phyloP scores from a whole-genome alignment of 2,888 invertebrate genomes.

The Syrphus vitripennis region DNA sequence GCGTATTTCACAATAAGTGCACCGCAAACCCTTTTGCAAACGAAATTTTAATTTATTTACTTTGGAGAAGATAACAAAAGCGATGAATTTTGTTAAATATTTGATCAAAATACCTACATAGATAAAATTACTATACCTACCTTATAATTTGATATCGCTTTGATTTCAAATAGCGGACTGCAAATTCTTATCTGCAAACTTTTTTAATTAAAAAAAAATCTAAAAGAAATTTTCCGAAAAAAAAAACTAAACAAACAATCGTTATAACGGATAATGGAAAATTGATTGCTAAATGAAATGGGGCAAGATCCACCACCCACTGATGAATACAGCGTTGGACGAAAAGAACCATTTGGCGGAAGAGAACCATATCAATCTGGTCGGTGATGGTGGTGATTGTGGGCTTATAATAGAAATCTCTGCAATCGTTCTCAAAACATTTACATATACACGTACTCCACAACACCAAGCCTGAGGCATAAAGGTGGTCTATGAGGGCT shows the following conservation, averaged over 20 bases:
- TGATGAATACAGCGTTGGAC: not conserved
- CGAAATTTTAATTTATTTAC: not conserved
- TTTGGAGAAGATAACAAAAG: not conserved
- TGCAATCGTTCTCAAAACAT: constrained; percentile 36
- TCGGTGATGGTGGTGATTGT: constrained; percentile 8
- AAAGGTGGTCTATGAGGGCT: constrained; percentile 42
- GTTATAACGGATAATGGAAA: constrained; percentile 4
- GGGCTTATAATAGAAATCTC: constrained; percentile 45
- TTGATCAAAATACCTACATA: not conserved
- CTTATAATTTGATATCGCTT: not conserved
- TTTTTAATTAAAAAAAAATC: not conserved
- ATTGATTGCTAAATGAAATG: constrained; percentile 24
- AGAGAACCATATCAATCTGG: constrained; percentile 46
- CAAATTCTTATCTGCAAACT: not conserved
- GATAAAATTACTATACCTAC: not conserved
- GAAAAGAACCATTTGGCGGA: constrained; percentile 56
- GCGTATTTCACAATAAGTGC: not conserved
- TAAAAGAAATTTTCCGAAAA: constrained; percentile 19
- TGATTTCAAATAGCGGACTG: not conserved
- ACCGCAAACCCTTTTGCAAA: not conserved
- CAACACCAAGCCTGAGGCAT: constrained; percentile 24
- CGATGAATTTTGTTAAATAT: not conserved
- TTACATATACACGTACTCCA: constrained; percentile 20
- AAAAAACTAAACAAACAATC: constrained; percentile 56
- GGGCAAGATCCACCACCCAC: constrained; percentile 38